These are phyloP conservation scores for Caenorhabditis sp. DNA, from an alignment of 2,888 invertebrate genomes.

Conservation along the genomic window DNA sequence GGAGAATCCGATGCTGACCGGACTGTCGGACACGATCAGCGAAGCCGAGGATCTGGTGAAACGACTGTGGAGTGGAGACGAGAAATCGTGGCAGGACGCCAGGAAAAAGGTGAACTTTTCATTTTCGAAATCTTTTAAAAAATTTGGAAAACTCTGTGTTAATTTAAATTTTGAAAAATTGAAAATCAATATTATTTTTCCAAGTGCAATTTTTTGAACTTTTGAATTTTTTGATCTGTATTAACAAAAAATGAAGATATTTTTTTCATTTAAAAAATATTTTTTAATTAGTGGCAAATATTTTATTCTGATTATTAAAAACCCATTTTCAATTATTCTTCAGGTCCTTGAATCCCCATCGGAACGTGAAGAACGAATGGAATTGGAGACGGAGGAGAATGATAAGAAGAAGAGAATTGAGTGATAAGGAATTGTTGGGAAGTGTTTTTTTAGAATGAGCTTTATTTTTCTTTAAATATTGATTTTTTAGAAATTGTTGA, in stretches of 20 bases:
- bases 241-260: no score
- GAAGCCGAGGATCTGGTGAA: slow-evolving; percentile 70
- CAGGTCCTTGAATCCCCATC: slow-evolving; percentile 59
- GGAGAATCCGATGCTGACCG: slow-evolving; percentile 72
- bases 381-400: slow-evolving; percentile 43
- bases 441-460: neutral
- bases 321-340: no score
- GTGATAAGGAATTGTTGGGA: slow-evolving; percentile 3
- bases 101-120: slow-evolving; percentile 36
- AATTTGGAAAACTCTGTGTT: neutral
- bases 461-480: neutral
- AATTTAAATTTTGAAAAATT: neutral
- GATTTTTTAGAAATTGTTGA: slow-evolving; percentile 1
- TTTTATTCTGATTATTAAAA: no score
- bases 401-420: slow-evolving; percentile 50
- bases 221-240: no score
- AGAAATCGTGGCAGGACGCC: slow-evolving; percentile 57
- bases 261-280: no score
- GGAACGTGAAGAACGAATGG: slow-evolving; percentile 60
- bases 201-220: no score
- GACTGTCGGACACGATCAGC: slow-evolving; percentile 63
- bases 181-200: no score
- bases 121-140: neutral
- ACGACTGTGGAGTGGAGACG: slow-evolving; percentile 72
- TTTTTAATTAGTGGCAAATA: no score